Evolutionary conservation across 2,888 invertebrate species (phyloP), one percentile per base, ranked within the genome.

Genomic region (Hydrotaea diabolus): DNA sequence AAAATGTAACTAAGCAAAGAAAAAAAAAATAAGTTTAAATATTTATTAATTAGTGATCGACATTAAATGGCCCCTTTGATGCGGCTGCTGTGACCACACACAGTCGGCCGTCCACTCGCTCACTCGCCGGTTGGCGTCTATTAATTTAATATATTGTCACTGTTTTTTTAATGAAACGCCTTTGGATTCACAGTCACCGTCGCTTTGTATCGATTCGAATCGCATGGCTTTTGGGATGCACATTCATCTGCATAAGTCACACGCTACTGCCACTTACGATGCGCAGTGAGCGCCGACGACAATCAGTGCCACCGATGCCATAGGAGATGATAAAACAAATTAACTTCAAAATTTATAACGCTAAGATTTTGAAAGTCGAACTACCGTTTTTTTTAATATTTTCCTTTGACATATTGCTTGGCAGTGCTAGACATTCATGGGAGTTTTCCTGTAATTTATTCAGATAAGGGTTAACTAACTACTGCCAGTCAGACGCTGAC

Each of bases 111-210:
- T 66, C 66, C 59, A 59, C 74, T 62, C 77, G n/a, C n/a, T n/a
- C n/a, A n/a, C n/a, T n/a, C n/a, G n/a, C n/a, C n/a, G 53, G 78
- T 66, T 86, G 86, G 87, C 89, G 88, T 79, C 88, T 87, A 86
- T 87, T 88, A 89, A 88, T 89, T 89, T 88, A 89, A 91, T 90
- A 90, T 90, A 90, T 90, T 91, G 91, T 91, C 91, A 91, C 90
- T 89, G 87, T 86, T 87, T 86, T 69, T 76, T 88, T 88, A 90
- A 90, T 89, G 89, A 89, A 90, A 91, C 90, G 88, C 87, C 87
- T 87, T 69, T 78, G n/a, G 69, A 64, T 62, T 62, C 77, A 46
- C 73, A 75, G 69, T 78, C 75, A 59, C 17, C 5, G 11, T 19
- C 19, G 11, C 43, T 11, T 19, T 15, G 43, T 0, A 21, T 19